These are phyloP conservation scores for Albula goreensis DNA, from an alignment of 2,113 vertebrate species.

Conservation along the genomic window DNA sequence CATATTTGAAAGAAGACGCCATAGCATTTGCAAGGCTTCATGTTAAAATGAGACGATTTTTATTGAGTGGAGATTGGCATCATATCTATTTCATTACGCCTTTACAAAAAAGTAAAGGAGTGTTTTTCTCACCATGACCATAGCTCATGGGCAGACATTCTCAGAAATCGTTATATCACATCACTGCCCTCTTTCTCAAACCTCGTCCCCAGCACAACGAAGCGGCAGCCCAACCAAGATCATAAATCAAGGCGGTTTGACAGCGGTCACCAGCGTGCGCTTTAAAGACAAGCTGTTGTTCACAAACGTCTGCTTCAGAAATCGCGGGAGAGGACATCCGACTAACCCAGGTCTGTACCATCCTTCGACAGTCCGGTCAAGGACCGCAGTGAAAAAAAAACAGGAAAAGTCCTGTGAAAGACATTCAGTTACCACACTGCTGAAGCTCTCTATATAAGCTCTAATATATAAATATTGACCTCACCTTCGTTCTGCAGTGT, in stretches of 20 bases:
- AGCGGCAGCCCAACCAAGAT: neutral
- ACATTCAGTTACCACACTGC: neutral
- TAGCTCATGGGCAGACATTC: neutral
- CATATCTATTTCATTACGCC: too few relatives aligned
- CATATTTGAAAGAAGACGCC: too few relatives aligned
- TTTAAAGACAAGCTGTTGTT: slow-evolving; percentile 12
- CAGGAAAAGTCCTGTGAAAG: neutral
- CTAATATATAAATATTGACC: neutral
- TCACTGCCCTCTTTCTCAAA: neutral
- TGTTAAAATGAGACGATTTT: too few relatives aligned
- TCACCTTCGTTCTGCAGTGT: neutral
- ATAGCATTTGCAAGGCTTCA: too few relatives aligned
- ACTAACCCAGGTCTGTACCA: too few relatives aligned
- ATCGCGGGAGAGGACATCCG: neutral
- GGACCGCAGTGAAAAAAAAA: neutral
- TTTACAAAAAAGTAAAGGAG: neutral
- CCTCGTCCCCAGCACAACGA: neutral
- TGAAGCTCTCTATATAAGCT: neutral
- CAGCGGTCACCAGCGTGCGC: neutral
- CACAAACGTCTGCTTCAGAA: neutral
- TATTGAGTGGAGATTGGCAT: too few relatives aligned
- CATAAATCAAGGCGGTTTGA: neutral
- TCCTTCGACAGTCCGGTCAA: neutral
- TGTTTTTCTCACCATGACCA: neutral
- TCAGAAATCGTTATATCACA: neutral